These are phyloP conservation scores for Geococcyx californianus DNA, from an alignment of 2,113 vertebrate species.

Conservation along the genomic window DNA sequence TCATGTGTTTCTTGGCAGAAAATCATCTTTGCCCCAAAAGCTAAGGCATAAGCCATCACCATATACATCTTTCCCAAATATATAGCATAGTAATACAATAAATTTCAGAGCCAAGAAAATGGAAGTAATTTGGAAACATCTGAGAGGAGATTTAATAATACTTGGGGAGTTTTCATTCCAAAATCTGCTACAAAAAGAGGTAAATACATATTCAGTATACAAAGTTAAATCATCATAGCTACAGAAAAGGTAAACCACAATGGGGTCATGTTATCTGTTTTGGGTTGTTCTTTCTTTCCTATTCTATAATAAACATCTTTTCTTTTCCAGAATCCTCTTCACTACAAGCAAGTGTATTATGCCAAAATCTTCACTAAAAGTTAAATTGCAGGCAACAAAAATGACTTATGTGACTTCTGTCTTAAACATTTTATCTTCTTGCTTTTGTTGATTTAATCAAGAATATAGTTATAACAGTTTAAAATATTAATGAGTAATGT, in stretches of 20 bases:
- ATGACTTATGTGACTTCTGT: not conserved
- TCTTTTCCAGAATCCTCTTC: not conserved
- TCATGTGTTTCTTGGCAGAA: not conserved
- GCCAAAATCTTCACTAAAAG: not conserved
- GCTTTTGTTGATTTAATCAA: constrained; percentile 2
- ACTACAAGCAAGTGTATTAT: not conserved
- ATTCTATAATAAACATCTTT: not conserved
- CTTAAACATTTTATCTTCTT: not conserved
- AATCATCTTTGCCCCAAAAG: not conserved
- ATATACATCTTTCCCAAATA: not conserved
- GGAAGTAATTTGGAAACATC: not conserved
- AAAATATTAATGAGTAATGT: not conserved
- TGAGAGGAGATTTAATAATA: not conserved
- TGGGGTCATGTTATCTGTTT: not conserved
- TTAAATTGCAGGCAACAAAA: not conserved
- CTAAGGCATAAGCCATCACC: not conserved
- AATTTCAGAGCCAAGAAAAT: not conserved
- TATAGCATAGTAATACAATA: not conserved
- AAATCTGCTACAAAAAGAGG: not conserved
- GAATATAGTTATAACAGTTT: not conserved
- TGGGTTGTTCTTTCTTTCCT: not conserved
- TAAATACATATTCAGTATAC: not conserved
- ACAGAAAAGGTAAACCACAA: not conserved
- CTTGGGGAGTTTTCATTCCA: not conserved
- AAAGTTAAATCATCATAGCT: not conserved